phyloP scores from a whole-genome alignment of 2,797 vertebrate species.

The Scomberomorus guttatus region DNA sequence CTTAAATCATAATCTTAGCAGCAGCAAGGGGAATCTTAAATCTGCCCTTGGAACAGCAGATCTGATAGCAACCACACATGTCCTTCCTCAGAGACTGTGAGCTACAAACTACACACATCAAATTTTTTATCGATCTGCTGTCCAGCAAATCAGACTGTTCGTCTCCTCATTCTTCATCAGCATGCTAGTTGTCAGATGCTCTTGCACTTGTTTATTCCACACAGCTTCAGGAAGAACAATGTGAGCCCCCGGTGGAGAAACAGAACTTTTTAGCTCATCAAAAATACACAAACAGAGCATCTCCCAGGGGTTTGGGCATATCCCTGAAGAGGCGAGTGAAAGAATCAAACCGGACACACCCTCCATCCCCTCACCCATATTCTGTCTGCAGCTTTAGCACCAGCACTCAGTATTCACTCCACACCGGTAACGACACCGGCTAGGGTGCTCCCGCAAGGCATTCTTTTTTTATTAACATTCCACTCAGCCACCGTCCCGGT shows the following conservation, averaged over 20 bases:
- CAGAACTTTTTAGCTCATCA: constrained; percentile 38
- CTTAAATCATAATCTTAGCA: constrained; percentile 53
- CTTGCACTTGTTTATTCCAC: constrained; percentile 28
- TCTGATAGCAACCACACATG: background rate
- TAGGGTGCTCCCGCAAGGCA: constrained; percentile 47
- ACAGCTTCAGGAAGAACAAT: constrained; percentile 26
- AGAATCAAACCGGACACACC: constrained; percentile 24
- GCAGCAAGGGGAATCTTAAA: constrained; percentile 34
- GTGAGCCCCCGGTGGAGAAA: background rate
- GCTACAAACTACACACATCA: constrained; percentile 33
- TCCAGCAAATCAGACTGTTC: constrained; percentile 7
- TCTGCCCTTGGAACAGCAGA: constrained; percentile 32
- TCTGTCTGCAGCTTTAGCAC: constrained; percentile 32
- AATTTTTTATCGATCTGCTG: constrained; percentile 35
- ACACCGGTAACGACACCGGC: constrained; percentile 28
- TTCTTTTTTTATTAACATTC: constrained; percentile 76
- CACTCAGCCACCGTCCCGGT: constrained; percentile 68
- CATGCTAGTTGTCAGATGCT: constrained; percentile 12
- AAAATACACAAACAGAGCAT: constrained; percentile 42
- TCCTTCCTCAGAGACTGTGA: constrained; percentile 9
- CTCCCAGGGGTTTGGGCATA: background rate
- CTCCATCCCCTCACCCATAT: background rate
- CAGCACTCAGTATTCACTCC: constrained; percentile 73
- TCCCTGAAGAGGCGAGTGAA: constrained; percentile 1
- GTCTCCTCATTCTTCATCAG: constrained; percentile 32